Conservation (phyloP, 2,113 vertebrate species). For the Onychorhynchus coronatus region DNA sequence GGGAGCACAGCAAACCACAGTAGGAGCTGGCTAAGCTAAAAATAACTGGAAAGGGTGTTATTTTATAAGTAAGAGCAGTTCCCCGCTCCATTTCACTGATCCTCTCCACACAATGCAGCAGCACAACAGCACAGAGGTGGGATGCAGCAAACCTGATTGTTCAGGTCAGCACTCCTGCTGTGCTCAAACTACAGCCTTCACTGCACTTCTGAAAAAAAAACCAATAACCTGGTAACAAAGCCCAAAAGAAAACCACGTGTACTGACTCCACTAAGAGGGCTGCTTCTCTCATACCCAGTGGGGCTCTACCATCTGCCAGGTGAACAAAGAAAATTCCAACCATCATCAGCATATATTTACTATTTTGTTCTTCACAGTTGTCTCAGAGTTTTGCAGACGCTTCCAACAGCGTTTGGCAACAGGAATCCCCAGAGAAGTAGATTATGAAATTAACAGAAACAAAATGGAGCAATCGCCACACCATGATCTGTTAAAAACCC, state of each 20-base stretch:
- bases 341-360: background rate
- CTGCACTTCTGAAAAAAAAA: background rate
- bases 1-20: background rate
- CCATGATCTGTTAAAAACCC: background rate
- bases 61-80: background rate
- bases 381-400: background rate
- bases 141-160: background rate
- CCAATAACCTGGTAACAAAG: background rate
- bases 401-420: background rate
- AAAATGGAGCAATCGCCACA: background rate
- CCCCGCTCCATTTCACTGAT: background rate
- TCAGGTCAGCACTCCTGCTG: constrained; percentile 17
- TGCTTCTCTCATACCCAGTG: background rate
- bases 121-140: background rate
- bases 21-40: background rate
- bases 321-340: background rate
- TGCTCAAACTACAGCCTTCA: background rate
- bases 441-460: background rate
- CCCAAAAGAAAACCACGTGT: background rate
- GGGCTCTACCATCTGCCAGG: background rate
- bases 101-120: background rate
- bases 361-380: background rate
- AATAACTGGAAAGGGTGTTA: background rate
- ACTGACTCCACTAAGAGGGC: background rate
- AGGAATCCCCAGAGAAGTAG: background rate